Evolutionary conservation across 2,113 vertebrate species (phyloP), one percentile per base, ranked within the genome.

Genomic region (Saccopteryx bilineata): DNA sequence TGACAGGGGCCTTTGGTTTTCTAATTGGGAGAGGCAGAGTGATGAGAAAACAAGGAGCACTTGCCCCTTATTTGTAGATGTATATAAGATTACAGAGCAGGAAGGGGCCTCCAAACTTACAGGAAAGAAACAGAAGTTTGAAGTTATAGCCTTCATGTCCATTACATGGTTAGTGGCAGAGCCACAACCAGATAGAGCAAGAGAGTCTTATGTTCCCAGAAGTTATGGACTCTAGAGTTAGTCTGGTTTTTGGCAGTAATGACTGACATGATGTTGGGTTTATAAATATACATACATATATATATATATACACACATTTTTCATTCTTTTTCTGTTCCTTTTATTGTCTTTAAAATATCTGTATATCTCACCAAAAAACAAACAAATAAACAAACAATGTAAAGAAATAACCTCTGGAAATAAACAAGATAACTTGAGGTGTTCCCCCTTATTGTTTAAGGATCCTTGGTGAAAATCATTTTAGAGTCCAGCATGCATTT

Each of bases 401-500:
- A 39, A 90, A 65, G 52, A 33, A 52, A 69, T 5, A 46, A 80
- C 6, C 9, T 56, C 80, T 58, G 65, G 61, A 90, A 69, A 82
- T 66, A 39, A 94, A 65, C 19, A 71, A 80, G 76, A 63, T 82
- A 72, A 76, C 24, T 84, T 89, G 4, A 33, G 46, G 17, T 68
- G 19, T 17, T 4, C 12, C 4, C 18, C n/a, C 54, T 58, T 72
- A 21, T 71, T 80, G n/a, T 87, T 89, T 23, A 74, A 81, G 10
- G 28, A 50, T 69, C 12, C n/a, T 24, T 85, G 58, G 28, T 48
- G 50, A 81, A 24, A 92, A 87, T 56, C n/a, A 48, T 46, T 26
- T 75, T 66, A 83, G 39, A 84, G 11, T 84, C 14, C 69, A 72
- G 46, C n/a, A 84, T 66, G 54, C 75, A 95, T 82, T 90, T 86